Evolutionary conservation across 2,113 vertebrate species (phyloP), one percentile per base, ranked within the genome.

Genomic region (Peromyscus polionotus): DNA sequence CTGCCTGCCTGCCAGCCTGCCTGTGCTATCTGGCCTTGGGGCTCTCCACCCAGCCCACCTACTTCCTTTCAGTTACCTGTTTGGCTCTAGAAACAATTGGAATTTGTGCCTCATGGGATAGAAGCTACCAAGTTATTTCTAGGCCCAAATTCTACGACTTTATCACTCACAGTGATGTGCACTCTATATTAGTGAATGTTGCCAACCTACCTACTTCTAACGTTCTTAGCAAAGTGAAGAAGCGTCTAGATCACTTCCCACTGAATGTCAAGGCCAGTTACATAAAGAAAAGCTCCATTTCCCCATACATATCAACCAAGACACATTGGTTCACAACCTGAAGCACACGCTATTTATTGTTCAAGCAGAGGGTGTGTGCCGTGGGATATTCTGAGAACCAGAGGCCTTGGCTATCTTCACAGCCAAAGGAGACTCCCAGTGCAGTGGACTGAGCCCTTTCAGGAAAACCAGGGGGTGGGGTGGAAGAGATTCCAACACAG

Each of bases 341-440:
- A 63, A 94, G 87, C 39, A 57, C 51, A 14, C 92, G 39, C 68
- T 59, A 65, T n/a, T 68, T 59, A 65, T n/a, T 68, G 45, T 94
- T 93, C 86, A 70, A 75, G 48, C 10, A 79, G 89, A 89, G 81
- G 92, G 65, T 65, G 17, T 17, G 67, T 12, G 42, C 51, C 96
- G 63, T 13, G 59, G 17, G 33, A 36, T 88, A 89, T 77, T 65
- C 28, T 91, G 65, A 91, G 72, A 94, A 36, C 10, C 4, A 7
- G 80, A 57, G 77, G 48, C 68, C 59, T 57, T 94, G 92, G 85
- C 26, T 92, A 92, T 92, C 88, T 65, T 39, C 84, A 90, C 42
- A 95, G 81, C 75, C 85, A 54, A 67, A 76, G 59, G 19, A 76
- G 75, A 81, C 48, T 39, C 51, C 73, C 39, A 81, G 59, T 42